Evolutionary conservation across 1,140 invertebrate genomes (phyloP).

Genomic region (Proales similis): DNA sequence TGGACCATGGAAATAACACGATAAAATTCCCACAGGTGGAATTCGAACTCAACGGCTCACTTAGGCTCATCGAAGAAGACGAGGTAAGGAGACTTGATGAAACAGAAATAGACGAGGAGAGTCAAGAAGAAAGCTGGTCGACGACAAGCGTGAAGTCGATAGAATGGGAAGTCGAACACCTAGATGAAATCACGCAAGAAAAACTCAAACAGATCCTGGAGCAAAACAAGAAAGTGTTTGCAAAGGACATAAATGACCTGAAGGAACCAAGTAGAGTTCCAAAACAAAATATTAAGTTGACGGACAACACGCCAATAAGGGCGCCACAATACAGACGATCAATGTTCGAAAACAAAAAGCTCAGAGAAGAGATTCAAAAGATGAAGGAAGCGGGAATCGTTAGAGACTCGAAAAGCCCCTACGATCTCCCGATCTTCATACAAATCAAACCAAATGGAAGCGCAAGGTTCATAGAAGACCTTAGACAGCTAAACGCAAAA

Average conservation of each 20-base stretch:
- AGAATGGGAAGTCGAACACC: too few species aligned
- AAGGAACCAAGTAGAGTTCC: conserved; percentile 15
- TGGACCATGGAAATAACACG: too few species aligned
- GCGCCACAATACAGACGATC: neutral
- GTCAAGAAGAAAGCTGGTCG: too few species aligned
- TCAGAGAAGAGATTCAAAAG: conserved; percentile 9
- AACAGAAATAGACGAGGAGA: too few species aligned
- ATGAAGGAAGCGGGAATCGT: conserved; percentile 1
- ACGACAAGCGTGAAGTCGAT: too few species aligned
- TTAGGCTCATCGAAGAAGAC: too few species aligned
- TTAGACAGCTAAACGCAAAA: neutral
- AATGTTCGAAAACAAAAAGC: conserved; percentile 1
- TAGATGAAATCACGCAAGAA: too few species aligned
- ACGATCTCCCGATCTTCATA: neutral
- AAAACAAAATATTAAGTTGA: conserved; percentile 1
- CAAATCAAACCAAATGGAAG: conserved; percentile 3
- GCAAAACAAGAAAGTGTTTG: conserved; percentile 1
- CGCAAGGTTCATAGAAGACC: neutral
- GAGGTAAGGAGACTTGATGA: too few species aligned
- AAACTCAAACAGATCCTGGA: neutral
- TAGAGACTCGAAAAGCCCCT: conserved; percentile 14
- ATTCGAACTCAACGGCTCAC: too few species aligned
- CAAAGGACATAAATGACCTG: neutral
- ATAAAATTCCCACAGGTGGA: too few species aligned
- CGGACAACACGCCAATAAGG: conserved; percentile 24